Conservation (phyloP, 2,888 invertebrate genomes). For the Drosophila antonietae region DNA sequence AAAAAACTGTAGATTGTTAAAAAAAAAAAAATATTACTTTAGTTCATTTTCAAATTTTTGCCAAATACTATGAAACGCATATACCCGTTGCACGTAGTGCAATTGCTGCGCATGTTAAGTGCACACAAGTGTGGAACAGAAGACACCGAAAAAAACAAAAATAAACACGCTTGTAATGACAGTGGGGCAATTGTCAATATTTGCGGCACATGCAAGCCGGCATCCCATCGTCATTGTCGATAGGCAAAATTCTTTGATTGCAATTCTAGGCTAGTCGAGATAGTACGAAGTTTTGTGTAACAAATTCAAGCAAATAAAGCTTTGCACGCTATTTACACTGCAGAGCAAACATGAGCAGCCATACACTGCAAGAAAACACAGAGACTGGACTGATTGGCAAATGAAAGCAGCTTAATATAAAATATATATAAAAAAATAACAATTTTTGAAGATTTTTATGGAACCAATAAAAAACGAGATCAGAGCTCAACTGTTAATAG, state of each 20-base stretch:
- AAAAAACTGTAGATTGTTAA: no score
- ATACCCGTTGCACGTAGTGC: background rate
- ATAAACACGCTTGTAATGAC: conserved; percentile 51
- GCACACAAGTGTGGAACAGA: conserved; percentile 49
- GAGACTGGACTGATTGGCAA: background rate
- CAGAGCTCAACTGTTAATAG: background rate
- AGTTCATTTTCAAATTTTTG: background rate
- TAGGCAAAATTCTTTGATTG: conserved; percentile 68
- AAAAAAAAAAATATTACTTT: background rate
- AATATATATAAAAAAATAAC: background rate
- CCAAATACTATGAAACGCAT: background rate
- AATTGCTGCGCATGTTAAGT: conserved; percentile 40
- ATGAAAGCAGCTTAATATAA: background rate
- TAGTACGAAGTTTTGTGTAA: conserved; percentile 71
- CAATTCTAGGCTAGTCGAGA: conserved; percentile 53
- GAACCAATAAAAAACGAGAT: background rate
- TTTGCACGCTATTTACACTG: conserved; percentile 67
- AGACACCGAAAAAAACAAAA: conserved; percentile 17
- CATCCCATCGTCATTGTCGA: conserved; percentile 50
- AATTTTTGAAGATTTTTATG: background rate
- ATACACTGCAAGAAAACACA: conserved; percentile 12
- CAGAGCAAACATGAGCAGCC: conserved; percentile 53
- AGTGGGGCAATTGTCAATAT: conserved; percentile 68
- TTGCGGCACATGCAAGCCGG: conserved; percentile 69
- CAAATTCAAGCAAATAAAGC: conserved; percentile 70